Evolutionary conservation across 53 echinoderm and acorn worm species (phyloP).

Genomic region (Stichopus horrens): DNA sequence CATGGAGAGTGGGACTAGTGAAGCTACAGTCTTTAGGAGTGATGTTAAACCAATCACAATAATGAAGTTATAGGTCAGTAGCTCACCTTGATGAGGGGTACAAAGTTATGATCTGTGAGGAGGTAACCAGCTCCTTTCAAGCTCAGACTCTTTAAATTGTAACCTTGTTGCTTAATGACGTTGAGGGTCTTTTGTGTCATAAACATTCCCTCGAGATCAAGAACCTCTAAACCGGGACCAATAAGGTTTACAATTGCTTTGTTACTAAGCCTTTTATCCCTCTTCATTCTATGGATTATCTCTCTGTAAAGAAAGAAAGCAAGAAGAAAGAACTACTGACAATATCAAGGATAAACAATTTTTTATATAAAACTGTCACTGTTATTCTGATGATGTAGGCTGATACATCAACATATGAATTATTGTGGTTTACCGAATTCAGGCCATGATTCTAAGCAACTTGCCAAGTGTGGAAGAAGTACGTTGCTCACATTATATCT

Average conservation of each 20-base stretch:
- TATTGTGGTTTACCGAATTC: too few species aligned
- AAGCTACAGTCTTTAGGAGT: too few species aligned
- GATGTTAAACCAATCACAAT: too few species aligned
- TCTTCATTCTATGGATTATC: slow-evolving; percentile 71
- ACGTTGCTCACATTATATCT: too few species aligned
- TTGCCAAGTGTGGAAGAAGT: too few species aligned
- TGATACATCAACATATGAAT: too few species aligned
- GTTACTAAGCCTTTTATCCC: slow-evolving; percentile 68
- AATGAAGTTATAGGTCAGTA: neutral
- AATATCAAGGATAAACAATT: neutral
- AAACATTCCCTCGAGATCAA: slow-evolving; percentile 71
- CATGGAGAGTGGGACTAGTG: too few species aligned
- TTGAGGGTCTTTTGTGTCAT: slow-evolving; percentile 75
- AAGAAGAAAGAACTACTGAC: neutral
- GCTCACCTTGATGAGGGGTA: slow-evolving; percentile 72
- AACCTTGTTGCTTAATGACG: slow-evolving; percentile 65
- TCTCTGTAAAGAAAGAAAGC: slow-evolving; percentile 49
- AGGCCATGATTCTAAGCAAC: too few species aligned
- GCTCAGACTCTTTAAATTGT: slow-evolving; percentile 63
- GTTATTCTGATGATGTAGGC: too few species aligned
- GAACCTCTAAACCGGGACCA: slow-evolving; percentile 57
- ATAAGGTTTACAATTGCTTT: slow-evolving; percentile 62
- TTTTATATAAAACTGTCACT: neutral
- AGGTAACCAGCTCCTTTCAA: slow-evolving; percentile 78
- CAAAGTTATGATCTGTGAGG: slow-evolving; percentile 70